These are phyloP conservation scores for Polypedilum pembai DNA, from an alignment of 1,140 invertebrate genomes.

Conservation along the genomic window DNA sequence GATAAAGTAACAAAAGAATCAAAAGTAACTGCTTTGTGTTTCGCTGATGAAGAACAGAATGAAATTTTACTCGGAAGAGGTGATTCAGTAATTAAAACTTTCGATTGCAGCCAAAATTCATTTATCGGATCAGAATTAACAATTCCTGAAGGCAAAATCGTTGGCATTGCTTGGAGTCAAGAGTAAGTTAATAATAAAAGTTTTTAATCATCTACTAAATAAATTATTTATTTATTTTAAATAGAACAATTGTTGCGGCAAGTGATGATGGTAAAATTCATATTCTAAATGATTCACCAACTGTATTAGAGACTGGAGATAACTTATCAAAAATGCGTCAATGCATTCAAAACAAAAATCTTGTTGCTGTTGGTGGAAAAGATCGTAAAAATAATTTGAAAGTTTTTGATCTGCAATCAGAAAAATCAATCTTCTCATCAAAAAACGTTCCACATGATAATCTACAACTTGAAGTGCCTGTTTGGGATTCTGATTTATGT, in stretches of 20 bases:
- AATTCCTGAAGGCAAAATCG: slow-evolving; percentile 36
- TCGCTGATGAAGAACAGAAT: slow-evolving; percentile 56
- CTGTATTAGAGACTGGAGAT: slow-evolving; percentile 35
- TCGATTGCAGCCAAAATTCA: slow-evolving; percentile 32
- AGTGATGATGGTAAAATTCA: slow-evolving; percentile 37
- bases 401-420: slow-evolving; percentile 45
- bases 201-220: neutral
- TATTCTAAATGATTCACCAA: slow-evolving; percentile 30
- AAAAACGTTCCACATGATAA: slow-evolving; percentile 64
- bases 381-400: slow-evolving; percentile 49
- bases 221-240: neutral
- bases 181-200: slow-evolving; percentile 24
- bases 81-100: slow-evolving; percentile 36
- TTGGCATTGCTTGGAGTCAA: slow-evolving; percentile 38
- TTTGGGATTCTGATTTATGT: slow-evolving; percentile 66
- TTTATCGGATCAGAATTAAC: slow-evolving; percentile 29
- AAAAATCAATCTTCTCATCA: slow-evolving; percentile 44
- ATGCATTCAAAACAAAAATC: slow-evolving; percentile 39
- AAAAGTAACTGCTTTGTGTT: slow-evolving; percentile 57
- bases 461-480: slow-evolving; percentile 64
- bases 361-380: slow-evolving; percentile 47
- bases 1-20: slow-evolving; percentile 47
- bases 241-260: slow-evolving; percentile 37
- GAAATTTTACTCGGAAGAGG: slow-evolving; percentile 56
- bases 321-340: slow-evolving; percentile 43